Evolutionary conservation across 1,140 invertebrate species (phyloP), one percentile per base, ranked within the genome.

Genomic region (Drosophila lowei): DNA sequence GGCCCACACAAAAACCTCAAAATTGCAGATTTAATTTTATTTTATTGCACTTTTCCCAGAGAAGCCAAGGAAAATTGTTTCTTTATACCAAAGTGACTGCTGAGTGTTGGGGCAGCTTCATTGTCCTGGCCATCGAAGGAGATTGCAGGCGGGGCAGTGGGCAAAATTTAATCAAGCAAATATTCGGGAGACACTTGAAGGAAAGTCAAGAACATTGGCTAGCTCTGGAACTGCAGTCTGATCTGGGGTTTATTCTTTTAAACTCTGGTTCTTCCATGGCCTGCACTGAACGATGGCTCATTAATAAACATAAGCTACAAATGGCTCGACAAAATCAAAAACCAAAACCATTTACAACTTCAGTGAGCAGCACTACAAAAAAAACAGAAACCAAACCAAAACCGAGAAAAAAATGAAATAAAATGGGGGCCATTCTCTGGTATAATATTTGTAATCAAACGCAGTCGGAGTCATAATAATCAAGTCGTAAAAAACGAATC

Each of bases 1-100:
- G 84, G 70, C 68, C 55, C 13, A 70, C 47, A 78, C 52, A 76
- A 59, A 71, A 78, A 88, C 79, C 84, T 83, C 79, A 89, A 88
- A 88, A 88, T 88, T 89, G 84, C 83, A 89, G 84, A 88, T 88
- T 88, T 88, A 79, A 88, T 88, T 88, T 88, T 89, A 88, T 88
- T 88, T 88, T 81, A 86, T 86, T 86, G 81, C 83, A 81, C 62
- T 63, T 73, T 47, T 53, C 58, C 44, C 43, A 49, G 1, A 38
- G 58, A 7, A 64, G 70, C 48, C 60, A 66, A 42, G 11, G 84
- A 60, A 88, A 88, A 88, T 88, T 88, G 83, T 88, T 88, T 89
- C 84, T 79, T 88, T 76, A 80, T 67, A 50, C 34, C 34, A 55
- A 41, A 44, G 25, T 28, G 23, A 0, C 4, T 18, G 18, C 18